Percentiles rank a stretch among this genome's conserved stretches.
Conservation (phyloP, 2,888 invertebrate species). For the Oscheius sp. region DNA sequence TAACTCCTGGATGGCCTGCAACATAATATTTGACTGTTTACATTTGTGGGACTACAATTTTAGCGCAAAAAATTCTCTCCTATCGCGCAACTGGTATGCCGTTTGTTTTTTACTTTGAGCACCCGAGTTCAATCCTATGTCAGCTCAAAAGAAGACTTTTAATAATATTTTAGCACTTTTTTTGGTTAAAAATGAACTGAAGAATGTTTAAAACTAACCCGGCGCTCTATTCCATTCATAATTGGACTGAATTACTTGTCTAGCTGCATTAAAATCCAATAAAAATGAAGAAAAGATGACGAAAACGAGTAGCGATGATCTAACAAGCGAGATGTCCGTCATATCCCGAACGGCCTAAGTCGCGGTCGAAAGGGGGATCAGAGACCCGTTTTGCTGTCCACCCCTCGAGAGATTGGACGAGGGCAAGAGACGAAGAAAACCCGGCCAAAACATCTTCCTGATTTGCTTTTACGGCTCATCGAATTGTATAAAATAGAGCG, state of each 20-base stretch:
- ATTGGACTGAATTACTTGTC: conserved; percentile 12
- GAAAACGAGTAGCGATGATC: conserved; percentile 4
- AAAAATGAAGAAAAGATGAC: conserved; percentile 2
- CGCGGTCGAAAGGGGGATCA: background rate
- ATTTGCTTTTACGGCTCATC: conserved; percentile 22
- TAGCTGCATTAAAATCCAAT: background rate
- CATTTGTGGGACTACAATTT: too few species aligned
- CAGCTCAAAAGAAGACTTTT: too few species aligned
- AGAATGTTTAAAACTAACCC: conserved; percentile 13
- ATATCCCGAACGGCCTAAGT: background rate
- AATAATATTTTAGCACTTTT: too few species aligned
- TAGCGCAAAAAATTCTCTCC: too few species aligned
- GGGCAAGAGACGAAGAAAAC: conserved; percentile 15
- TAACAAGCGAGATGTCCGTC: background rate
- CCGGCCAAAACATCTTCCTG: conserved; percentile 21
- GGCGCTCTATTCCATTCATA: conserved; percentile 26
- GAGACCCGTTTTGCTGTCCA: conserved; percentile 30
- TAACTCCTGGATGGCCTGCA: conserved; percentile 68
- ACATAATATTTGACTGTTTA: too few species aligned
- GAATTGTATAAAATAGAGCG: background rate
- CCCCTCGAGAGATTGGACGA: background rate
- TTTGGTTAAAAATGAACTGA: too few species aligned
- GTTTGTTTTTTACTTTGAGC: too few species aligned
- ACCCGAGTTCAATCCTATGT: too few species aligned
- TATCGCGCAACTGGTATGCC: too few species aligned